These are phyloP conservation scores for Cosmopolites sordidus DNA, from an alignment of 2,888 invertebrate species.

Conservation along the genomic window DNA sequence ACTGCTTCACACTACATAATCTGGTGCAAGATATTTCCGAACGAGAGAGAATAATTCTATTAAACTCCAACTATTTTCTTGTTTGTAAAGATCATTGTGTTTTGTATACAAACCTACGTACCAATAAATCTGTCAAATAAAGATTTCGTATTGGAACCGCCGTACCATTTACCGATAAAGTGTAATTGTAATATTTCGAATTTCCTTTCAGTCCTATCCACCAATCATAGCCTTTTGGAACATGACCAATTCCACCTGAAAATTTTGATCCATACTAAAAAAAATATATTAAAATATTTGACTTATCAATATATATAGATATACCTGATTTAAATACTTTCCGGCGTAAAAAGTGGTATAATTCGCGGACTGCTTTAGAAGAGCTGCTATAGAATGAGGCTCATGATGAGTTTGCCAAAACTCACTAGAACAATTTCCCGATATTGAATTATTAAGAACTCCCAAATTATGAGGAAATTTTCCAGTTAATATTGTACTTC, in stretches of 20 bases:
- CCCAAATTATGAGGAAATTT: slow-evolving; percentile 78
- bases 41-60: too few species aligned
- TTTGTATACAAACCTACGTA: too few species aligned
- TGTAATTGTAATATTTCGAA: slow-evolving; percentile 88
- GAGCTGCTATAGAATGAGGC: slow-evolving; percentile 61
- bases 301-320: neutral
- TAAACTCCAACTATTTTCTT: too few species aligned
- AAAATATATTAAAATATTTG: slow-evolving; percentile 2
- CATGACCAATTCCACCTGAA: slow-evolving; percentile 60
- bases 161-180: slow-evolving; percentile 75
- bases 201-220: slow-evolving; percentile 89
- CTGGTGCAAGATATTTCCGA: too few species aligned
- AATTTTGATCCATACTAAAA: slow-evolving; percentile 38
- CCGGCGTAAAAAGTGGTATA: slow-evolving; percentile 90
- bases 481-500: slow-evolving; percentile 82
- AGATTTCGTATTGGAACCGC: slow-evolving; percentile 57
- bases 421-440: slow-evolving; percentile 70
- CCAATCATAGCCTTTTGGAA: slow-evolving; percentile 82
- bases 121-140: slow-evolving; percentile 83
- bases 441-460: slow-evolving; percentile 71
- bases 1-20: too few species aligned
- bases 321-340: slow-evolving; percentile 87
- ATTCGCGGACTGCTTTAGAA: slow-evolving; percentile 56
- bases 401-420: slow-evolving; percentile 67
- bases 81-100: too few species aligned